Evolutionary conservation across 2,113 vertebrate species (phyloP), one percentile per base, ranked within the genome.

Genomic region (Anarrhichthys ocellatus): DNA sequence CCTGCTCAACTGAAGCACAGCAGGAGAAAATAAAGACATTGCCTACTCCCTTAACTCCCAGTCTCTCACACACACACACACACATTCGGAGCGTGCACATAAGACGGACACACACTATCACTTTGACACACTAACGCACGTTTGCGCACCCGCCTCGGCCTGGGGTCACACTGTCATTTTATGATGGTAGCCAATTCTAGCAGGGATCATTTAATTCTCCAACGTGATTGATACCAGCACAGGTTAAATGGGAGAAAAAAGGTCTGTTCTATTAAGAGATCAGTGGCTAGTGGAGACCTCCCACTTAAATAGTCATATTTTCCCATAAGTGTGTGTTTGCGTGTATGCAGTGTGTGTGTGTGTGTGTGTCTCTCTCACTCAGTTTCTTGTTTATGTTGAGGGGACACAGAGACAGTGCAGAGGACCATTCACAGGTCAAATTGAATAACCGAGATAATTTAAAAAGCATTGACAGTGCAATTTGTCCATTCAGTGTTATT

Each of bases 371-470:
- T 69, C 67, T 84, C 81, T 86, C 76, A 78, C 62, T 81, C 76
- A 32, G n/a, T 78, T 40, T 83, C 84, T 76, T 73, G 79, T 69
- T 76, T 73, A 63, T 95, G 94, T 96, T 96, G 95, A 96, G 94
- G 95, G 64, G 82, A 56, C 20, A 96, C 95, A 96, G 93, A 96
- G 59, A 63, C 77, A 70, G 78, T 85, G 56, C 58, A 87, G 94
- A 94, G 94, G 94, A 96, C 95, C 96, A 95, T 96, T 96, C 95
- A 96, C 96, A 96, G 97, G 97, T 98, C 97, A 98, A 96, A 97
- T 97, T 96, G 97, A 98, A 99, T 97, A 97, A 97, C 96, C 97
- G 94, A 96, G 96, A 97, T 99, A 97, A 99, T 99, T 98, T 97
- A 96, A 96, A 95, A 95, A 94, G 93, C 91, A 96, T 95, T 98